A percentile compares a stretch with the other conserved stretches of the same genome.
phyloP scores from a whole-genome alignment of 2,888 invertebrate genomes.

The Conops quadrifasciatus region DNA sequence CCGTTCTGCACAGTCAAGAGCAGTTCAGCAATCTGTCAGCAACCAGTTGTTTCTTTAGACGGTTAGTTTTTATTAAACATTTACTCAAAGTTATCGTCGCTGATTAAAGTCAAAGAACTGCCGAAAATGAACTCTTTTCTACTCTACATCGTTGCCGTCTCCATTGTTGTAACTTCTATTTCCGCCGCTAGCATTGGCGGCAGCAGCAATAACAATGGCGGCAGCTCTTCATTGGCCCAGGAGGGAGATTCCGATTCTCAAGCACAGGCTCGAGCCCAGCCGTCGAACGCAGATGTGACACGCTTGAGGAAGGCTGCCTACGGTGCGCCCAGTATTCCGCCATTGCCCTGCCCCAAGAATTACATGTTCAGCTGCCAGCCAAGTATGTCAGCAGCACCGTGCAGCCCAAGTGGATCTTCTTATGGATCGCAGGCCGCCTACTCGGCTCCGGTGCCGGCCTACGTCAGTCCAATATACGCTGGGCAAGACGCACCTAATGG shows the following conservation, averaged over 20 bases:
- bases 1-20: too few species aligned
- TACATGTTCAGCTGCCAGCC: conserved; percentile 56
- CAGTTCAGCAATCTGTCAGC: too few species aligned
- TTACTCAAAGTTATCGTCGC: too few species aligned
- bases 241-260: conserved; percentile 45
- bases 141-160: conserved; percentile 48
- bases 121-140: conserved; percentile 49
- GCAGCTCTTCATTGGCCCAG: neutral
- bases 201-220: conserved; percentile 25
- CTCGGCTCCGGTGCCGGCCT: conserved; percentile 54
- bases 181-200: conserved; percentile 43
- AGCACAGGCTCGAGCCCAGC: conserved; percentile 35
- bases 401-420: conserved; percentile 42
- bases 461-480: conserved; percentile 42
- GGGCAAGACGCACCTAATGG: conserved; percentile 52
- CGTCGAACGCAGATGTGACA: conserved; percentile 49
- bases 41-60: too few species aligned
- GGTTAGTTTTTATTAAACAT: too few species aligned
- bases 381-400: conserved; percentile 50
- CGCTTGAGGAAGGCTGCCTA: conserved; percentile 50
- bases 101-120: too few species aligned
- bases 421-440: conserved; percentile 53
- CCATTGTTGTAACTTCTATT: conserved; percentile 42
- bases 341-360: conserved; percentile 53
- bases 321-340: conserved; percentile 38